These are phyloP conservation scores for Emmelina monodactyla DNA, from an alignment of 2,888 invertebrate genomes.

Conservation along the genomic window DNA sequence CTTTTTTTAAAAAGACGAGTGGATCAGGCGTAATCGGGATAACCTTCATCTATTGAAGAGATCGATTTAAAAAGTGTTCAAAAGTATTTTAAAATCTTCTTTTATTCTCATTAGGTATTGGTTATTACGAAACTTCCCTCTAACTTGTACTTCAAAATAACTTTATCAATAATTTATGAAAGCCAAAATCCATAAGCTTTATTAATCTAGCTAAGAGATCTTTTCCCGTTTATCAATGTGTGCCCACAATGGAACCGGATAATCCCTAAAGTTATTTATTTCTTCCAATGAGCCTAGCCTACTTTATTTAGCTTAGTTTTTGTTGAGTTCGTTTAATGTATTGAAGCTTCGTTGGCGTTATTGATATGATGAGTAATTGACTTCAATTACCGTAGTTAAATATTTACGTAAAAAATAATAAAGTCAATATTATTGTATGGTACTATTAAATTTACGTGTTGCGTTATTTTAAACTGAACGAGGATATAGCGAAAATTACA, in stretches of 20 bases:
- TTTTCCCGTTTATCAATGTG: no score
- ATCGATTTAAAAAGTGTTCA: neutral
- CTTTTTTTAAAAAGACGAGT: conserved; percentile 20
- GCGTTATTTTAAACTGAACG: no score
- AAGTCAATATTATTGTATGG: no score
- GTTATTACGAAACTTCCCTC: neutral
- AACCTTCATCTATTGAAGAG: neutral
- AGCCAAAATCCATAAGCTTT: no score
- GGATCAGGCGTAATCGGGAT: neutral
- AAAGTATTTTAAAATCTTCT: neutral
- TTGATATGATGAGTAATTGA: no score
- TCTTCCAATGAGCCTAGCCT: neutral
- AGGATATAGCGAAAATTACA: no score
- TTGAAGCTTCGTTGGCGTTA: conserved; percentile 30
- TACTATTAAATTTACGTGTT: no score
- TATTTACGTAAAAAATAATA: no score
- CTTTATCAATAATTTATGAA: no score
- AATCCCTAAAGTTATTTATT: conserved; percentile 1
- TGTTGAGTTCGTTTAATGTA: conserved; percentile 20
- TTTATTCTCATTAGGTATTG: neutral
- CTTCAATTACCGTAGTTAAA: no score
- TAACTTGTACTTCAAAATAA: no score
- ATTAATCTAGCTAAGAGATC: neutral
- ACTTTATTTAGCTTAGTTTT: conserved; percentile 1
- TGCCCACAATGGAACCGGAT: no score